Percentiles rank a stretch among this genome's conserved stretches.
phyloP scores from a whole-genome alignment of 2,888 invertebrate species.

The Andrena dorsata region DNA sequence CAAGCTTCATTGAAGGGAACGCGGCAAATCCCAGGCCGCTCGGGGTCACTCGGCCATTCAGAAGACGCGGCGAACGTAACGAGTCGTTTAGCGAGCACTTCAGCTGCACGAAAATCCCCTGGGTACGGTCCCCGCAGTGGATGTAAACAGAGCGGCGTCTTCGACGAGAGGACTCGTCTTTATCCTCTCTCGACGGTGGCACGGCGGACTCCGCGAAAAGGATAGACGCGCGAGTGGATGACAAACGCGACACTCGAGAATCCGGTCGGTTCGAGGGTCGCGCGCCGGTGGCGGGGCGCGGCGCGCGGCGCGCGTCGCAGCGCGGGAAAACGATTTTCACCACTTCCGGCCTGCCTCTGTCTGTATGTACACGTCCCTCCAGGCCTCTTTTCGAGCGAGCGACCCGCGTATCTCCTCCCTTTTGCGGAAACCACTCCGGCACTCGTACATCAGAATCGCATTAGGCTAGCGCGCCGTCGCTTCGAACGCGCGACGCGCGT shows the following conservation, averaged over 20 bases:
- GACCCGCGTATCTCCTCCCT: background rate
- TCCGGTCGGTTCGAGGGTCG: constrained; percentile 42
- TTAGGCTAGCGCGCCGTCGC: constrained; percentile 18
- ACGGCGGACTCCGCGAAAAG: constrained; percentile 48
- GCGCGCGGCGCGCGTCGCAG: constrained; percentile 1
- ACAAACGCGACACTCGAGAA: constrained; percentile 66
- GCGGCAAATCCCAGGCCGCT: constrained; percentile 61
- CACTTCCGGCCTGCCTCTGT: constrained; percentile 14
- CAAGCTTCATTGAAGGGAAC: constrained; percentile 65
- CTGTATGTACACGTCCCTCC: constrained; percentile 32
- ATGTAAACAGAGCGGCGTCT: constrained; percentile 63
- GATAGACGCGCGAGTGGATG: constrained; percentile 53
- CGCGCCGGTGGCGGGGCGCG: constrained; percentile 2
- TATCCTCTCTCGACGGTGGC: constrained; percentile 17
- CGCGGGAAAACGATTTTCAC: constrained; percentile 31
- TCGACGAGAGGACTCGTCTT: constrained; percentile 38
- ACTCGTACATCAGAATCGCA: constrained; percentile 50
- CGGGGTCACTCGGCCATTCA: constrained; percentile 55
- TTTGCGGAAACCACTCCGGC: constrained; percentile 4
- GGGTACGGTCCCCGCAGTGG: constrained; percentile 48
- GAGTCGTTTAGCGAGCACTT: constrained; percentile 61
- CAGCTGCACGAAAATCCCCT: constrained; percentile 65
- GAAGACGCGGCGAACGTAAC: constrained; percentile 37
- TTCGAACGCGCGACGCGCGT: constrained; percentile 24
- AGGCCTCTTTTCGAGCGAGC: constrained; percentile 20